Evolutionary conservation across 2,113 vertebrate species (phyloP), one percentile per base, ranked within the genome.

Genomic region (Heterotis niloticus): DNA sequence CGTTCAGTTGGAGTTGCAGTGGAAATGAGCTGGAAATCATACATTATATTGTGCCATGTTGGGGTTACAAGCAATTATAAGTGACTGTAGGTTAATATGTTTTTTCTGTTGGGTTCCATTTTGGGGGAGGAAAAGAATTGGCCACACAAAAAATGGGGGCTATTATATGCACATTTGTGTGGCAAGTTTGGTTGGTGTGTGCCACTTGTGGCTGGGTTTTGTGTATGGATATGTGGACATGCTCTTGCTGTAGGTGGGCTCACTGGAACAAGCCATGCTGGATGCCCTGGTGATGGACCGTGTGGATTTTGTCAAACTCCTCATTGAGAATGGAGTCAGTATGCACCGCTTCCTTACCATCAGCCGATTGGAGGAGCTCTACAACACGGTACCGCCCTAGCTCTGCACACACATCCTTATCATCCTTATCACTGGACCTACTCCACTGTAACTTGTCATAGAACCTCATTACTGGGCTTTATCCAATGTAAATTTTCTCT

Each of bases 301-400:
- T 88, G 97, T 99, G 88, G 94, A 96, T 14, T 99, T 99, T 93
- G 98, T 99, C 29, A 99, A 99, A 90, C 90, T 99, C 85, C 93
- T 99, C 66, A 99, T 99, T 83, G 97, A 99, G 90, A 98, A 99
- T 7, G 97, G 98, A 77, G 96, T 99, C 73, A 99, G 97, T 94
- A 98, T 99, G 96, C 98, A 99, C 88, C 95, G 98, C 77, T 99
- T 99, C 75, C 95, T 99, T 81, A 99, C 98, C 68, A 98, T 99
- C 88, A 96, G 89, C 66, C 92, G 96, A 44, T 90, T 99, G 80
- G 98, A 99, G 89, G 98, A 99, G 86, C 96, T 99, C 79, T 99
- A 99, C 87, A 99, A 99, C 88, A 99, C 93, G 83, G 98, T 99
- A 96, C 90, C 91, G 90, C 3, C 68, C 20, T 18, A 5, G 12